Percentiles rank a stretch among this genome's conserved stretches.
Conservation (phyloP, 1,140 invertebrate genomes). For the Drosophila saltans region DNA sequence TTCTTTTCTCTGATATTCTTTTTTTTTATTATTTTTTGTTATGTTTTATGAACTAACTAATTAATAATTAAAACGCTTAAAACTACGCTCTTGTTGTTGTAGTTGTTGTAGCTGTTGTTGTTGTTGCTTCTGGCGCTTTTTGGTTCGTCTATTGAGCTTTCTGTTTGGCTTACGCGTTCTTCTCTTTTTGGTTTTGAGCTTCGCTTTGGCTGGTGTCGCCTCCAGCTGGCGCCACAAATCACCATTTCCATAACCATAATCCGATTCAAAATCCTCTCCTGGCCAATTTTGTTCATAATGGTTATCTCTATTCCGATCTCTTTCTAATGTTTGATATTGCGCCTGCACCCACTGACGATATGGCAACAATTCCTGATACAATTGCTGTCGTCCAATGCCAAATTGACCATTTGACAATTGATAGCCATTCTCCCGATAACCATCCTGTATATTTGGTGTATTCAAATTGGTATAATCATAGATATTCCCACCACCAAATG, state of each 20-base stretch:
- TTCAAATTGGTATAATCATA: neutral
- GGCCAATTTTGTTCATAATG: neutral
- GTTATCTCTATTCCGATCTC: neutral
- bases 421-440: neutral
- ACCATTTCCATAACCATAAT: neutral
- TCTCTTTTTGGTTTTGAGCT: neutral
- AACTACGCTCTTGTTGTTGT: constrained; percentile 16
- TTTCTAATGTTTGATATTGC: neutral
- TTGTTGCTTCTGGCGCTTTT: constrained; percentile 15
- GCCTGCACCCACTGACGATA: neutral
- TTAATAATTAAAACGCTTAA: constrained; percentile 33
- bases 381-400: neutral
- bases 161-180: neutral
- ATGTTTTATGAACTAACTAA: constrained; percentile 20
- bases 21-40: neutral
- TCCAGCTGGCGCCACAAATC: neutral
- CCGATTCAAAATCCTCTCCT: neutral
- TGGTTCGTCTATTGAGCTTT: neutral
- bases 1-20: constrained; percentile 38
- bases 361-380: neutral
- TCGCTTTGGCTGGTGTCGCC: neutral
- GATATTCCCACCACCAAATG: neutral
- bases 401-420: neutral
- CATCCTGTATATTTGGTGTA: neutral
- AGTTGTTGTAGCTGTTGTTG: constrained; percentile 18